Percentiles rank a stretch among this genome's conserved stretches.
Conservation (phyloP, 2,113 vertebrate genomes). For the Osmerus eperlanus region DNA sequence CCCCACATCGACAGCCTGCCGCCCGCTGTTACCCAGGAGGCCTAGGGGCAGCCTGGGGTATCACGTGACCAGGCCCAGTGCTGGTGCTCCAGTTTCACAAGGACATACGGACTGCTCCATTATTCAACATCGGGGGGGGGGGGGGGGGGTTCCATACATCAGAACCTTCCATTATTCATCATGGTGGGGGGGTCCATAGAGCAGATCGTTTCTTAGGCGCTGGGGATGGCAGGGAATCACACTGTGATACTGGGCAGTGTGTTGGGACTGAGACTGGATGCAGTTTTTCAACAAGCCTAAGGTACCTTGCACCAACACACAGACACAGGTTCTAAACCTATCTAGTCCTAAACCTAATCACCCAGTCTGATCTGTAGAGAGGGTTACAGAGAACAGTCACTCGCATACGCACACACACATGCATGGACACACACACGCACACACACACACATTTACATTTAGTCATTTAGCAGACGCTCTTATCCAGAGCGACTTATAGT, state of each 20-base stretch:
- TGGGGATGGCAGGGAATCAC: slow-evolving; percentile 1
- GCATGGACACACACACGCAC: not conserved
- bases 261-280: no score
- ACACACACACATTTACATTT: not conserved
- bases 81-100: slow-evolving; percentile 71
- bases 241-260: slow-evolving; percentile 29
- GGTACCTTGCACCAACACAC: slow-evolving; percentile 13
- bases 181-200: not conserved
- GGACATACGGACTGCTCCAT: slow-evolving; percentile 64
- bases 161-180: not conserved
- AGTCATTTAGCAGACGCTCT: no score
- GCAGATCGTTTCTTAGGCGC: not conserved
- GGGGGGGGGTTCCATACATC: not conserved
- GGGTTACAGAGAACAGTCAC: not conserved
- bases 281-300: no score
- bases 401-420: not conserved
- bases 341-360: not conserved
- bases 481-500: no score
- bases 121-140: slow-evolving; percentile 55
- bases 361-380: slow-evolving; percentile 14
- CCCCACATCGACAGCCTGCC: slow-evolving; percentile 29
- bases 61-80: slow-evolving; percentile 56
- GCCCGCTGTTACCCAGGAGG: slow-evolving; percentile 32
- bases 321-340: slow-evolving; percentile 19
- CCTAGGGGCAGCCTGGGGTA: slow-evolving; percentile 36